Percentiles rank a stretch among this genome's conserved stretches.
phyloP scores from a whole-genome alignment of 1,140 invertebrate genomes.

The Hormaphis cornu region DNA sequence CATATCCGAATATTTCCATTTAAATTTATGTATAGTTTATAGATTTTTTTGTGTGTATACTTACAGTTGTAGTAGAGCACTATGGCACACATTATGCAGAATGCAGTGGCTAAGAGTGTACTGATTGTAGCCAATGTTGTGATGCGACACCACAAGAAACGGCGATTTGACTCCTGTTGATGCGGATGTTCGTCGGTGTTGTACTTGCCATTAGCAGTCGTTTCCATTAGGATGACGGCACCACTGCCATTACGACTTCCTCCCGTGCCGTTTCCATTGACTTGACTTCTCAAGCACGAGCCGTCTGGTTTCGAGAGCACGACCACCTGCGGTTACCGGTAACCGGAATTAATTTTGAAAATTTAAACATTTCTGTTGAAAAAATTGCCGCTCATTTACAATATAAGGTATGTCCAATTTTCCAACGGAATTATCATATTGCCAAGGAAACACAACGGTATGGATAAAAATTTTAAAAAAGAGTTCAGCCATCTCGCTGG shows the following conservation, averaged over 20 bases:
- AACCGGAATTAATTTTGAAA: no score
- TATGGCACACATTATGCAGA: conserved; percentile 1
- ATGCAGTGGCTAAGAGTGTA: not conserved
- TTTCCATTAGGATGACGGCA: not conserved
- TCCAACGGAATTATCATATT: no score
- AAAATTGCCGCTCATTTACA: no score
- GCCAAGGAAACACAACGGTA: no score
- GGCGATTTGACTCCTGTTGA: not conserved
- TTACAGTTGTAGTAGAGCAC: conserved; percentile 26
- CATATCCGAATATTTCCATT: no score
- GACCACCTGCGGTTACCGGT: no score
- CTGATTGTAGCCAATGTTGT: conserved; percentile 19
- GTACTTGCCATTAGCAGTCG: not conserved
- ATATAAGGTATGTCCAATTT: no score
- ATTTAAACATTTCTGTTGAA: no score
- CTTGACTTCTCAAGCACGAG: conserved; percentile 5
- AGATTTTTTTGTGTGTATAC: no score
- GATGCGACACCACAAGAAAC: conserved; percentile 17
- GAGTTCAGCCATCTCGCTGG: no score
- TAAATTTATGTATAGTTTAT: no score
- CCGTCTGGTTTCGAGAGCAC: conserved; percentile 28
- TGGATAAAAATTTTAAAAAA: no score
- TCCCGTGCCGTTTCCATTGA: not conserved
- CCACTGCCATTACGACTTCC: not conserved
- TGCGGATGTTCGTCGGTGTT: not conserved